phyloP scores from a whole-genome alignment of 2,113 vertebrate species.

The Cricetomys ansorgei region DNA sequence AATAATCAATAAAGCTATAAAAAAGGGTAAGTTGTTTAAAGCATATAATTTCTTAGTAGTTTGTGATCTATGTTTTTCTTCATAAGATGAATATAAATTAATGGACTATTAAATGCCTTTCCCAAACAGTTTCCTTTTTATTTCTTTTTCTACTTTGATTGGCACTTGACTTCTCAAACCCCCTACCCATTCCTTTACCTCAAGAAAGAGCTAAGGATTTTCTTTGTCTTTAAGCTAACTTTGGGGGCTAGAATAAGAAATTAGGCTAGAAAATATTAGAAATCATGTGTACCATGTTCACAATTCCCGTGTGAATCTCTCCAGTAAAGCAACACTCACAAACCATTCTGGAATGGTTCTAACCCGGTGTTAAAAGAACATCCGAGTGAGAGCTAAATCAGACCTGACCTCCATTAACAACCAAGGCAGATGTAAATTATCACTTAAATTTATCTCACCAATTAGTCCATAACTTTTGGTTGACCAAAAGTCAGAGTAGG shows the following conservation, averaged over 20 bases:
- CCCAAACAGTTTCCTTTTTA: not conserved
- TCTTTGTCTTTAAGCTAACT: constrained; percentile 14
- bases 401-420: not conserved
- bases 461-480: constrained; percentile 16
- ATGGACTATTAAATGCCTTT: constrained; percentile 46
- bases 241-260: not conserved
- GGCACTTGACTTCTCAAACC: not conserved
- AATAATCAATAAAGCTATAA: constrained; percentile 85
- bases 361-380: not conserved
- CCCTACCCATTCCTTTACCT: not conserved
- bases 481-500: not conserved
- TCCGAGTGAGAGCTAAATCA: not conserved
- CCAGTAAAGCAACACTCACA: not conserved
- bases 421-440: constrained; percentile 22
- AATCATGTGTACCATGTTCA: not conserved
- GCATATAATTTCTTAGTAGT: not conserved
- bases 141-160: constrained; percentile 2
- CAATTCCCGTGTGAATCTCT: not conserved
- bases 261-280: not conserved
- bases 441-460: constrained; percentile 33
- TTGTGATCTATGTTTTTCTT: constrained; percentile 30
- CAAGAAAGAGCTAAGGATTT: not conserved
- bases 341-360: not conserved
- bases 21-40: constrained; percentile 57
- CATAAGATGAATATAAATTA: constrained; percentile 21